Conservation (phyloP, 2,797 vertebrate species). For the Gastrophryne carolinensis region DNA sequence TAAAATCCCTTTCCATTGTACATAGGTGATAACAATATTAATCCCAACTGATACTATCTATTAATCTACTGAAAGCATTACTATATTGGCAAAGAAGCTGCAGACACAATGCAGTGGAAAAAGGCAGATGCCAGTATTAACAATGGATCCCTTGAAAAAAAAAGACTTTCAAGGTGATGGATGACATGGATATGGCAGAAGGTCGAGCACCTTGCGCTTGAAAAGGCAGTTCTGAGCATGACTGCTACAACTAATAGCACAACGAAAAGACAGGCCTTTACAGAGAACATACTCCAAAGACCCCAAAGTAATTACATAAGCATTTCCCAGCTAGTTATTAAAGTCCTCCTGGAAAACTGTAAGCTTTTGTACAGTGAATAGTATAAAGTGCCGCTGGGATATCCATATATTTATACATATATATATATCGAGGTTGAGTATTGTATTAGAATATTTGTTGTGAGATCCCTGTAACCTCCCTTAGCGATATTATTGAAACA, state of each 20-base stretch:
- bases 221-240: slow-evolving; percentile 92
- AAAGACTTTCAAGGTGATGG: slow-evolving; percentile 78
- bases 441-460: slow-evolving; percentile 83
- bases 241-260: slow-evolving; percentile 86
- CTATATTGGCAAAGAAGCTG: slow-evolving; percentile 97
- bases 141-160: slow-evolving; percentile 78
- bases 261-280: slow-evolving; percentile 79
- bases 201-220: slow-evolving; percentile 91
- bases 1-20: slow-evolving; percentile 95
- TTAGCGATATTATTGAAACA: slow-evolving; percentile 75
- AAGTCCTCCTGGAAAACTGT: slow-evolving; percentile 78
- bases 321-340: slow-evolving; percentile 76
- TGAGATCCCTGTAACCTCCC: slow-evolving; percentile 91
- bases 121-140: slow-evolving; percentile 87
- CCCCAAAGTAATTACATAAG: slow-evolving; percentile 76
- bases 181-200: slow-evolving; percentile 83
- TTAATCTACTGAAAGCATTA: slow-evolving; percentile 98
- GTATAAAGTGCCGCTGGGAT: slow-evolving; percentile 99
- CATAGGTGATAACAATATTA: slow-evolving; percentile 89
- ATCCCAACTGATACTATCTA: slow-evolving; percentile 95
- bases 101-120: slow-evolving; percentile 92
- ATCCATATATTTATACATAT: slow-evolving; percentile 82
- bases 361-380: slow-evolving; percentile 95
- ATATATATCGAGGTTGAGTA: slow-evolving; percentile 86
- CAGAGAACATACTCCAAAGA: slow-evolving; percentile 74